A percentile compares a stretch with the other conserved stretches of the same genome.
Evolutionary conservation across 2,113 vertebrate species (phyloP).

Genomic region (Piprites chloris): DNA sequence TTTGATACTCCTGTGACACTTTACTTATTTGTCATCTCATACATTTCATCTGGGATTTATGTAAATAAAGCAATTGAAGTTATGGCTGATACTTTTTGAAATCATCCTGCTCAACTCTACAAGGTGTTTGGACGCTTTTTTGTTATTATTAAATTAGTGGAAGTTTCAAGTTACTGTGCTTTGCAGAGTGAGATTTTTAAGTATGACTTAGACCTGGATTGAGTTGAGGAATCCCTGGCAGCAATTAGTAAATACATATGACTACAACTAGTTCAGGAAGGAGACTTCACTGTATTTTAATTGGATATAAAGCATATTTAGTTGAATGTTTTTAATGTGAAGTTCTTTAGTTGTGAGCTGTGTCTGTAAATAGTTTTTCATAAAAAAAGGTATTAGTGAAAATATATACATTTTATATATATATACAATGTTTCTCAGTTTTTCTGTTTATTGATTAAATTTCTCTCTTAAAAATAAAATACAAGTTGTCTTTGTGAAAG

Average conservation of each 20-base stretch:
- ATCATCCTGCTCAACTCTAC: not conserved
- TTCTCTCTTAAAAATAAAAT: not conserved
- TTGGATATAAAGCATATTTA: not conserved
- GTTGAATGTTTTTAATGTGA: not conserved
- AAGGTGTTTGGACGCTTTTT: not conserved
- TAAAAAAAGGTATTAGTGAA: not conserved
- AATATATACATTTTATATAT: not conserved
- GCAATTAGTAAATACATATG: not conserved
- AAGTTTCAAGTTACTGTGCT: not conserved
- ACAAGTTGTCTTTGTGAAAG: not conserved
- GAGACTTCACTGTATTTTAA: not conserved
- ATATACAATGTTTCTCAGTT: not conserved
- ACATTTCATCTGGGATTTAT: not conserved
- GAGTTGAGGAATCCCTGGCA: not conserved
- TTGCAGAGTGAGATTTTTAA: not conserved
- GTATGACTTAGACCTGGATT: not conserved
- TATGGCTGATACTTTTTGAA: not conserved
- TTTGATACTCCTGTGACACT: not conserved
- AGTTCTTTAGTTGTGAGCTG: not conserved
- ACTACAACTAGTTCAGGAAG: not conserved
- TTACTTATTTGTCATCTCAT: rapidly evolving
- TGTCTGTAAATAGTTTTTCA: not conserved
- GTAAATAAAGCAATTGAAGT: not conserved
- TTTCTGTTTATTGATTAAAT: not conserved
- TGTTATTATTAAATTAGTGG: not conserved